These are phyloP conservation scores for Rhagium mordax DNA, from an alignment of 2,888 invertebrate genomes.

Conservation along the genomic window DNA sequence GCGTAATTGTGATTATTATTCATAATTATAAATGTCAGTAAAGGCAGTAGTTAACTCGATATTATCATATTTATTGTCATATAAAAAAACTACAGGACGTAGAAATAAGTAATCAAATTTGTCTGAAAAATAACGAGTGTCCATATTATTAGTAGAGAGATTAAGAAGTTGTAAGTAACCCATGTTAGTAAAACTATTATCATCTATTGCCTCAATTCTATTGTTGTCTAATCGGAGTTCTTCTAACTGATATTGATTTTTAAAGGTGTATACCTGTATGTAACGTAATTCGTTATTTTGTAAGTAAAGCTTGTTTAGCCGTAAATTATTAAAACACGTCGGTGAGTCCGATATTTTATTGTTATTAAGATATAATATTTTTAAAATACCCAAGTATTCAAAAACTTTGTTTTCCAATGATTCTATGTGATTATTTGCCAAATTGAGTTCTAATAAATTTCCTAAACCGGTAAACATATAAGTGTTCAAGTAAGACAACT, in stretches of 20 bases:
- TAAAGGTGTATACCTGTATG: neutral
- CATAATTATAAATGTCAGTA: no score
- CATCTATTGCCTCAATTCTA: neutral
- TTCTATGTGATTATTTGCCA: conserved; percentile 23
- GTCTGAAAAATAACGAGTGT: no score
- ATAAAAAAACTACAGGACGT: neutral
- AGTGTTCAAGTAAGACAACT: neutral
- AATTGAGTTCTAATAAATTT: conserved; percentile 23
- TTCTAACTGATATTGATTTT: neutral
- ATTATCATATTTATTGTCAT: no score
- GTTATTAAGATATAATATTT: conserved; percentile 1
- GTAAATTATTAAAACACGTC: neutral
- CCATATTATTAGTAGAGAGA: neutral
- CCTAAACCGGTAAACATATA: neutral
- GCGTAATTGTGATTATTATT: no score
- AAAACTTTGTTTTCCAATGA: neutral
- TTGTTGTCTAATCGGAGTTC: conserved; percentile 2
- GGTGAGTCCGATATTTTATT: neutral
- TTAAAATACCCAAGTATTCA: neutral
- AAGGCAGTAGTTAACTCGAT: no score
- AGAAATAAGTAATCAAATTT: no score
- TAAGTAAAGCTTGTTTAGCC: neutral
- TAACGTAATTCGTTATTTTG: neutral
- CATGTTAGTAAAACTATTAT: neutral
- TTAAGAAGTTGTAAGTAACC: neutral